A percentile compares a stretch with the other conserved stretches of the same genome.
These are phyloP conservation scores for Dynastes grantii DNA, from an alignment of 2,888 invertebrate species.

Conservation along the genomic window DNA sequence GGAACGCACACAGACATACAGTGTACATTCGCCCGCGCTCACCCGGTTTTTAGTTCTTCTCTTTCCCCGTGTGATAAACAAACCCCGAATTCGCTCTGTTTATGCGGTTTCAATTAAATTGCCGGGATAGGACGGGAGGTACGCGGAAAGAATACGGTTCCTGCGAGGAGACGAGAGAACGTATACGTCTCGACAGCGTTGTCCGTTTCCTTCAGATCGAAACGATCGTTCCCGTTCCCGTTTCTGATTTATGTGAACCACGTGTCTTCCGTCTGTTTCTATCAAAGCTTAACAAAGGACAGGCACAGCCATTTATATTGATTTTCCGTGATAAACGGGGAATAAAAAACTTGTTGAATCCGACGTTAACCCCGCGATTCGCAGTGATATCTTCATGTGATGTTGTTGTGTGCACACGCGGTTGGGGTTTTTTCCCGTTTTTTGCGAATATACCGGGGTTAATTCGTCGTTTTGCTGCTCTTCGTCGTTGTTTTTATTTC, in stretches of 20 bases:
- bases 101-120: constrained; percentile 42
- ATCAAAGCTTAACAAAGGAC: constrained; percentile 70
- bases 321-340: constrained; percentile 71
- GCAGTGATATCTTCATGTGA: constrained; percentile 60
- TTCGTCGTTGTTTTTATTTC: constrained; percentile 40
- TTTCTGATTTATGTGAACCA: constrained; percentile 57
- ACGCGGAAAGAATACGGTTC: constrained; percentile 1
- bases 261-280: constrained; percentile 67
- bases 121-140: constrained; percentile 30
- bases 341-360: constrained; percentile 74
- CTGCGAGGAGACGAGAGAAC: constrained; percentile 1
- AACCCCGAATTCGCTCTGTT: constrained; percentile 33
- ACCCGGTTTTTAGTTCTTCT: constrained; percentile 44
- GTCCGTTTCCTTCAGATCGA: constrained; percentile 33
- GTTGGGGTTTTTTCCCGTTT: constrained; percentile 52
- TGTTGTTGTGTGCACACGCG: constrained; percentile 57
- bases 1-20: background rate
- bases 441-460: constrained; percentile 48
- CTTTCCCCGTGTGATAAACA: constrained; percentile 43
- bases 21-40: constrained; percentile 30
- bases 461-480: constrained; percentile 38
- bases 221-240: constrained; percentile 30
- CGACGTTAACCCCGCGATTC: constrained; percentile 59
- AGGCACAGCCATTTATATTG: constrained; percentile 71
- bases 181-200: constrained; percentile 25